Conservation (phyloP, 2,113 vertebrate genomes). For the Geothlypis trichas region DNA sequence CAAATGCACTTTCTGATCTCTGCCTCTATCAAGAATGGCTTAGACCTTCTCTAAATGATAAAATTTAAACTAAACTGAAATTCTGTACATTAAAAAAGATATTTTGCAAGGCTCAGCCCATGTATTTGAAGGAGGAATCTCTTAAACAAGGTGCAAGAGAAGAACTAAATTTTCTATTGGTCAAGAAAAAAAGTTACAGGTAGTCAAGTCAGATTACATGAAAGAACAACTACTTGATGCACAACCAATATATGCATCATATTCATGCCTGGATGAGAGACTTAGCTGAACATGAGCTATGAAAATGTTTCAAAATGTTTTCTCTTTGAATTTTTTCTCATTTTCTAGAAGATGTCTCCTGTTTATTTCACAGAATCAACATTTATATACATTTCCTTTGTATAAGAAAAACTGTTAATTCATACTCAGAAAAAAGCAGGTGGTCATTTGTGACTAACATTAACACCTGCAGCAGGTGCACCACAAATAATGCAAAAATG, state of each 20-base stretch:
- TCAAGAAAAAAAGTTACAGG: background rate
- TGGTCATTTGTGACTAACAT: background rate
- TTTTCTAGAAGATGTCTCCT: background rate
- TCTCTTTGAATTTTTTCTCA: background rate
- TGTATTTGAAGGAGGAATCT: background rate
- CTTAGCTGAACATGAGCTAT: background rate
- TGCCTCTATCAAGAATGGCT: background rate
- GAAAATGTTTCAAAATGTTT: background rate
- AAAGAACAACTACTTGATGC: background rate
- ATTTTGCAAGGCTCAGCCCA: background rate
- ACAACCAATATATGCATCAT: background rate
- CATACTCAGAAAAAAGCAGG: background rate
- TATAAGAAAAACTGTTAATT: background rate
- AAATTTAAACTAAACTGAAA: background rate
- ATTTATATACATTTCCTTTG: background rate
- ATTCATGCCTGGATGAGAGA: background rate
- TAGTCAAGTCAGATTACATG: background rate
- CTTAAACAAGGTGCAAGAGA: background rate
- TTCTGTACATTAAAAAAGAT: background rate
- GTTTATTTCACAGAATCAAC: background rate
- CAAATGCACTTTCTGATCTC: background rate
- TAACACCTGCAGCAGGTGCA: background rate
- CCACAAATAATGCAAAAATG: background rate
- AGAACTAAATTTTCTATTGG: background rate
- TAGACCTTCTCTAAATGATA: slow-evolving; percentile 17